Conservation (phyloP, 2,113 vertebrate species). For the Rhizomys pruinosus region DNA sequence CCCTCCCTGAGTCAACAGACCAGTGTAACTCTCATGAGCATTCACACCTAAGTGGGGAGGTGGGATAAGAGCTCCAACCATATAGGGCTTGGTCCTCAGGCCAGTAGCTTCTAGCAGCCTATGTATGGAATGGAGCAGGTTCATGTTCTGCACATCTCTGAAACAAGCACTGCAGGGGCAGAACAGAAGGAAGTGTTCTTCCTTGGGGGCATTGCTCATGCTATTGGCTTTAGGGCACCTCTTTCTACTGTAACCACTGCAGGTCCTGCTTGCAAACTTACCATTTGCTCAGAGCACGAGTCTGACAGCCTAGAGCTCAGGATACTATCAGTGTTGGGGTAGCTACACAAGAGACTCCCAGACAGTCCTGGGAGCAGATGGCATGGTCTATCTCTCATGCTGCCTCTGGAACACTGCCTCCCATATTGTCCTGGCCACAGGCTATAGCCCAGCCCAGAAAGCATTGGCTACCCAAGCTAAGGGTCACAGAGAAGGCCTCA, state of each 20-base stretch:
- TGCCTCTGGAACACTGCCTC: background rate
- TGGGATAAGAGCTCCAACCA: background rate
- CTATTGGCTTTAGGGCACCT: background rate
- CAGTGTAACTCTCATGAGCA: background rate
- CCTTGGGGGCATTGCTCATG: background rate
- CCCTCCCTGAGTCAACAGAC: background rate
- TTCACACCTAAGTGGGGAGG: background rate
- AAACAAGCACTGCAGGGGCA: no score
- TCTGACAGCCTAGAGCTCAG: background rate
- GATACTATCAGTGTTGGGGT: background rate
- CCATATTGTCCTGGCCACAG: background rate
- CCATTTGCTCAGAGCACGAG: no score
- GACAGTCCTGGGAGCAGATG: background rate
- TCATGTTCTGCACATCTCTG: background rate
- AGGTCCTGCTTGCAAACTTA: background rate
- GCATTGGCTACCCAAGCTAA: background rate
- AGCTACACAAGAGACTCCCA: background rate
- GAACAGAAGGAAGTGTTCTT: background rate
- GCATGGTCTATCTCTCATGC: no score
- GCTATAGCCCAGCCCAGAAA: background rate
- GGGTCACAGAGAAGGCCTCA: rapidly evolving
- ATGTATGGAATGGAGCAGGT: background rate
- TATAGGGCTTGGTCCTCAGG: no score
- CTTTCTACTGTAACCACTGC: background rate
- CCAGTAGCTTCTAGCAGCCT: background rate